Evolutionary conservation across 2,797 vertebrate genomes (phyloP), one percentile per base, ranked within the genome.

Genomic region (Hybognathus amarus): DNA sequence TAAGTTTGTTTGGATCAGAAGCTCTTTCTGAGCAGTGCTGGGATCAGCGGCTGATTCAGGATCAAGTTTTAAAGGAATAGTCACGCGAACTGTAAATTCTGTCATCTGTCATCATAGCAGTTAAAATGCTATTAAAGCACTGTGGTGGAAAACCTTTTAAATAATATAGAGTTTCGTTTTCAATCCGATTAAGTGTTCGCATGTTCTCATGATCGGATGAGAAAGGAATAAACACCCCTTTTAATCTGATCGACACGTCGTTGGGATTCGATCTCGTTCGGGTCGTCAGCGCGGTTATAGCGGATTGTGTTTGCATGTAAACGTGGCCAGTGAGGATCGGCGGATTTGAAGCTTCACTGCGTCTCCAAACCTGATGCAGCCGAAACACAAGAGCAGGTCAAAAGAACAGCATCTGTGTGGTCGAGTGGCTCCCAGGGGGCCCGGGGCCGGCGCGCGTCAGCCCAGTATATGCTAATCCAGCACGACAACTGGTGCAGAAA

Each of bases 401-500:
- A 73, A 80, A 47, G 64, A 56, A 70, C 54, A 30, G 20, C 17
- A 40, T 40, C 24, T 50, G 74, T 69, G 77, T 75, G 40, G 24
- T 42, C 54, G 73, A 66, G 76, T 61, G 86, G 86, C 80, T 87
- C 83, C 81, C 67, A 78, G 81, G 87, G 87, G 81, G 87, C 91
- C 88, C 36, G 13, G 18, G 89, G 92, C 33, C 87, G 81, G 59
- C 61, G 66, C 88, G 94, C 92, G 91, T 93, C 91, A 91, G 52
- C 27, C 33, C 87, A 75, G 76, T 79, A 90, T 93, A 93, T 92
- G 90, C 89, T 92, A 93, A 95, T 92, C 85, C 83, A 87, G 86
- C 87, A 86, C 93, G 95, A 94, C 94, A 95, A 91, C 89, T 87
- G 82, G 89, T 85, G 91, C 90, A 90, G 91, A 92, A 93, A 94